phyloP scores from a whole-genome alignment of 2,797 vertebrate species.

The Apogon talboti region DNA sequence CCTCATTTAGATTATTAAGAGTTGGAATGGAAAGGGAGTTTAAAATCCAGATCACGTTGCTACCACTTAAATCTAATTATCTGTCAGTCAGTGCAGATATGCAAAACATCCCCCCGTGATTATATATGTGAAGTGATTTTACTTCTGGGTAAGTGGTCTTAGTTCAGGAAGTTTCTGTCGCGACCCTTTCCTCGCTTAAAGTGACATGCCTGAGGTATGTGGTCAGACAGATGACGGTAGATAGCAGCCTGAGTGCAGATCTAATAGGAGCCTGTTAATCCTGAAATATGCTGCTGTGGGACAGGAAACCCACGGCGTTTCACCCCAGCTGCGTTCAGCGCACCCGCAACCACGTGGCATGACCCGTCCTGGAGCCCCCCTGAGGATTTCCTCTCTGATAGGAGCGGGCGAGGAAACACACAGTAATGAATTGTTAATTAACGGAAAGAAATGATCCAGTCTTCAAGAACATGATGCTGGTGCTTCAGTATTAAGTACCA shows the following conservation, averaged over 20 bases:
- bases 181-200: constrained; percentile 34
- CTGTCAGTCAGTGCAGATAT: not conserved
- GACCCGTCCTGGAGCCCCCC: not conserved
- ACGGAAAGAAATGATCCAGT: constrained; percentile 4
- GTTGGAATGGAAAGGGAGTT: not conserved
- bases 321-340: constrained; percentile 40
- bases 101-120: not conserved
- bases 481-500: too few relatives aligned
- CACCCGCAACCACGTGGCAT: constrained; percentile 24
- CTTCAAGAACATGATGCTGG: not conserved
- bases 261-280: constrained; percentile 45
- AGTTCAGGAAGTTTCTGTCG: constrained; percentile 50
- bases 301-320: constrained; percentile 64
- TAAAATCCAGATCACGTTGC: not conserved
- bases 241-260: constrained; percentile 46
- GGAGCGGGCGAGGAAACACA: constrained; percentile 1
- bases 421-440: constrained; percentile 20
- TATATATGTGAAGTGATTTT: constrained; percentile 8
- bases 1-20: constrained; percentile 9
- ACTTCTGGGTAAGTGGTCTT: constrained; percentile 2
- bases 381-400: constrained; percentile 23
- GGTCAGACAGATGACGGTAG: constrained; percentile 47
- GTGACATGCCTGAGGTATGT: constrained; percentile 26
- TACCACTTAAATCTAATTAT: not conserved
- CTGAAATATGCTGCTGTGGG: constrained; percentile 51